Evolutionary conservation across 92 coral and sea anemone species (phyloP).

Genomic region (Paramuricea clavata): DNA sequence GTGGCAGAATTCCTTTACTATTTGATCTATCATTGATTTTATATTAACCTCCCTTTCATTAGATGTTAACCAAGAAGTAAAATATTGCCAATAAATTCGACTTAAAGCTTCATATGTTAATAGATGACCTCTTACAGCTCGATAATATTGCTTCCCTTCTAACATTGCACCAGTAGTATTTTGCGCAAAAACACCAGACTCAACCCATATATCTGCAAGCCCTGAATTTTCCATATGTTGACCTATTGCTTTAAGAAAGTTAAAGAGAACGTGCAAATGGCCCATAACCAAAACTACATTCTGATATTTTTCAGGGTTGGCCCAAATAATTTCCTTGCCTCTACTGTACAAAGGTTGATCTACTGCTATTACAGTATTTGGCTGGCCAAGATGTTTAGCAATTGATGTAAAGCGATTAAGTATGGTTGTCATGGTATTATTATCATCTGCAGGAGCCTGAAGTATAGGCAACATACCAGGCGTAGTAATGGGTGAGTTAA

Average conservation of each 20-base stretch:
- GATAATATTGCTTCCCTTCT: slow-evolving; percentile 29
- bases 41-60: neutral
- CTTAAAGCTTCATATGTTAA: slow-evolving; percentile 34
- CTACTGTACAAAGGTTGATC: slow-evolving; percentile 7
- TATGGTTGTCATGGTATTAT: slow-evolving; percentile 32
- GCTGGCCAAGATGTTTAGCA: slow-evolving; percentile 36
- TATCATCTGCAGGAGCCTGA: slow-evolving; percentile 48
- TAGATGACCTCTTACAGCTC: slow-evolving; percentile 44
- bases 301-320: neutral
- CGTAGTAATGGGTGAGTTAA: slow-evolving; percentile 27
- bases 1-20: neutral
- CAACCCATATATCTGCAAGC: slow-evolving; percentile 38
- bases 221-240: slow-evolving; percentile 28
- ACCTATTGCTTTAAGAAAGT: slow-evolving; percentile 24
- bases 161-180: slow-evolving; percentile 28
- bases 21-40: neutral
- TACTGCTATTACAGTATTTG: slow-evolving; percentile 18
- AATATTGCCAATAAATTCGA: neutral
- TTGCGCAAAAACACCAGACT: slow-evolving; percentile 33
- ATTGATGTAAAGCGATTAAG: slow-evolving; percentile 33
- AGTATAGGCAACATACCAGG: slow-evolving; percentile 47
- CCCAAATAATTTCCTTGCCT: slow-evolving; percentile 18
- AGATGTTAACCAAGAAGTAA: neutral
- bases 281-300: slow-evolving; percentile 26
- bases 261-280: slow-evolving; percentile 6